A percentile compares a stretch with the other conserved stretches of the same genome.
Evolutionary conservation across 2,888 invertebrate species (phyloP).

Genomic region (Myopa testacea): DNA sequence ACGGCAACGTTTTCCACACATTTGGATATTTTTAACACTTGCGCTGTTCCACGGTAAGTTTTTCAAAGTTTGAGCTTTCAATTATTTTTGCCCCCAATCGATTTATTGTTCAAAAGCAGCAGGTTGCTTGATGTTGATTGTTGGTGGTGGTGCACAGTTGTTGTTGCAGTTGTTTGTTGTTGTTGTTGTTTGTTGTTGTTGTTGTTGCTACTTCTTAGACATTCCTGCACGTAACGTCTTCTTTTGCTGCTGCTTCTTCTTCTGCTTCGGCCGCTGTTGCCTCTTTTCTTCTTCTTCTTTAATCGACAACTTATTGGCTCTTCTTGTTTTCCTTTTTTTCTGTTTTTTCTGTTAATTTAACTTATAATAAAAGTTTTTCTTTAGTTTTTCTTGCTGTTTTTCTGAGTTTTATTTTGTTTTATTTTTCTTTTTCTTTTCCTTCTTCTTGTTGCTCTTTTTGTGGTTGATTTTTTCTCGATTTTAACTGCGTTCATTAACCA

Average conservation of each 20-base stretch:
- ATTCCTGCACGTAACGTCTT: neutral
- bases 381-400: neutral
- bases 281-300: neutral
- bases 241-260: neutral
- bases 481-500: conserved; percentile 20
- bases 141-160: neutral
- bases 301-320: neutral
- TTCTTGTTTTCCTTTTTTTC: too few relatives aligned
- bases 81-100: neutral
- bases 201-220: neutral
- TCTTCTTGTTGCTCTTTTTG: neutral
- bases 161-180: neutral
- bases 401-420: neutral
- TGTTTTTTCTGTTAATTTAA: too few relatives aligned
- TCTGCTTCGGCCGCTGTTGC: too few relatives aligned
- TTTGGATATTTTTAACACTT: conserved; percentile 52
- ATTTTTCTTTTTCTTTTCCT: neutral
- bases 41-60: conserved; percentile 49
- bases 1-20: conserved; percentile 23
- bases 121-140: neutral
- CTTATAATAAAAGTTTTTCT: too few relatives aligned
- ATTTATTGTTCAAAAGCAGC: conserved; percentile 9
- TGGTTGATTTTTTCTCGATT: neutral
- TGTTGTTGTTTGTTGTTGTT: neutral
- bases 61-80: neutral